phyloP scores from a whole-genome alignment of 2,113 vertebrate species.

The Albula goreensis region DNA sequence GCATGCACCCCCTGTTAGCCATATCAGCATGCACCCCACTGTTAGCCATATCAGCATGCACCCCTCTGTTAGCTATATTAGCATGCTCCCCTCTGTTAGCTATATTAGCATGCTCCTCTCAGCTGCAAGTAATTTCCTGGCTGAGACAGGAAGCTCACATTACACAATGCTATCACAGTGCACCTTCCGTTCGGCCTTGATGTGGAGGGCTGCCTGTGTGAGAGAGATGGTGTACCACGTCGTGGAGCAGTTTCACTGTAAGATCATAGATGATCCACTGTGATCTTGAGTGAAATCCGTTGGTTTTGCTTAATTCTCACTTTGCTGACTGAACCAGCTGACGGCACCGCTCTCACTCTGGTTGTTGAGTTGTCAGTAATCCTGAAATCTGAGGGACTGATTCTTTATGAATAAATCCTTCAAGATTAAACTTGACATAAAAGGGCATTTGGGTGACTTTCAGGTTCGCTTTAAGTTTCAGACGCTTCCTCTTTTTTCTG shows the following conservation, averaged over 20 bases:
- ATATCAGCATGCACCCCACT: background rate
- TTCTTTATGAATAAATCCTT: background rate
- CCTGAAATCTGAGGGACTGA: background rate
- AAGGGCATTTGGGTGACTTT: background rate
- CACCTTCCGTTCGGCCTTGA: background rate
- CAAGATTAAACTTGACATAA: background rate
- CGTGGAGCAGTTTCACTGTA: background rate
- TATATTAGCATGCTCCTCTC: too few relatives aligned
- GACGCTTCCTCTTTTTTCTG: background rate
- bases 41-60: too few relatives aligned
- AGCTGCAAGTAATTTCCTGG: too few relatives aligned
- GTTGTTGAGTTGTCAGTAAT: background rate
- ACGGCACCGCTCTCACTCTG: background rate
- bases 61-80: too few relatives aligned
- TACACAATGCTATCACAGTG: background rate
- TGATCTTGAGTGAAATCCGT: background rate
- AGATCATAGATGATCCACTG: background rate
- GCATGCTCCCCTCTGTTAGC: too few relatives aligned
- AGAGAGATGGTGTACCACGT: background rate
- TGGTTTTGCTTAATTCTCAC: background rate
- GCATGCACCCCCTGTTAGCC: background rate
- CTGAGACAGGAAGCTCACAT: background rate
- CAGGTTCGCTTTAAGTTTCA: background rate
- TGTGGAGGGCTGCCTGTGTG: too few relatives aligned
- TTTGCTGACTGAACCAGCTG: background rate